phyloP scores from a whole-genome alignment of 2,113 vertebrate species.

The Antechinus stuartii region DNA sequence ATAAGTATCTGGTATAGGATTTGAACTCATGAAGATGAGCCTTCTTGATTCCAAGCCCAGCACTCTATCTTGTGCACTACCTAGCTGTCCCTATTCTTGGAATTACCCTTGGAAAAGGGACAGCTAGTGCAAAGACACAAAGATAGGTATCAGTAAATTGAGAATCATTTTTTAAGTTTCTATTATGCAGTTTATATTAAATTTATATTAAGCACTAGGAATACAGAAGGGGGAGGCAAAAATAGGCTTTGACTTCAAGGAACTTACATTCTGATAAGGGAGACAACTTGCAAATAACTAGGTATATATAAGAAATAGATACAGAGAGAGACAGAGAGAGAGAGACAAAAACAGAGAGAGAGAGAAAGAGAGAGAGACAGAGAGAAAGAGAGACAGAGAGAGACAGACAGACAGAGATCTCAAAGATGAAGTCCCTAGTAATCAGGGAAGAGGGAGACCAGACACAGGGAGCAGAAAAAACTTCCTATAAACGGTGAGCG shows the following conservation, averaged over 20 bases:
- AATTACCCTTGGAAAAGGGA: neutral
- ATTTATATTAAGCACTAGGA: neutral
- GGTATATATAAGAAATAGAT: neutral
- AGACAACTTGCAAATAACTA: neutral
- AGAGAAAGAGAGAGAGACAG: too few relatives aligned
- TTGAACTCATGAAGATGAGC: neutral
- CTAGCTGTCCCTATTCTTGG: neutral
- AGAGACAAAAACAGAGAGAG: too few relatives aligned
- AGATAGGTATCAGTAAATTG: neutral
- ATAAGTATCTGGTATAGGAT: neutral
- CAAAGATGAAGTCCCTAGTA: neutral
- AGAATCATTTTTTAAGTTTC: neutral
- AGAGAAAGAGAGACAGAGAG: too few relatives aligned
- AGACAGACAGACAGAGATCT: neutral
- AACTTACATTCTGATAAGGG: neutral
- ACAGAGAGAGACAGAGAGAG: too few relatives aligned
- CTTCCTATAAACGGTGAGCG: neutral
- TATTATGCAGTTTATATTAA: neutral
- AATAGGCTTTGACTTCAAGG: neutral
- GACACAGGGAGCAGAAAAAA: neutral
- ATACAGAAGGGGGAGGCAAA: neutral
- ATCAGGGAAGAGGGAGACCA: neutral
- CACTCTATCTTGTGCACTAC: neutral
- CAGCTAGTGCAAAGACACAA: neutral
- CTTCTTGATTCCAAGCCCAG: neutral